Conservation (phyloP, 2,888 invertebrate species). For the Sphaeridia pumilis region DNA sequence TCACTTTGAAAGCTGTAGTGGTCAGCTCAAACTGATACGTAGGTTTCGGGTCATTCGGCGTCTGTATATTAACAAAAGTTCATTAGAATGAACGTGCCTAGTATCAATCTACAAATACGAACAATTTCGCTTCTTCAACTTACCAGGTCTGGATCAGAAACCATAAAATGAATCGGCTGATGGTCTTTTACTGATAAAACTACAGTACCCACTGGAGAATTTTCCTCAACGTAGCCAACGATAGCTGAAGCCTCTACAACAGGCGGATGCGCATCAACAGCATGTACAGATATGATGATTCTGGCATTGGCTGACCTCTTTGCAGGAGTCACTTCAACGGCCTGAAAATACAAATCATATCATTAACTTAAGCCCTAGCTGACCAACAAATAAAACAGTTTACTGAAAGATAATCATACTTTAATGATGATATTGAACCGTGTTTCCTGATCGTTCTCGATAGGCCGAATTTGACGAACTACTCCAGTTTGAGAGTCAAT, state of each 20-base stretch:
- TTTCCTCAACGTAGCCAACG: slow-evolving; percentile 72
- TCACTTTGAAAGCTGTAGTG: slow-evolving; percentile 67
- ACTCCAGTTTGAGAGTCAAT: slow-evolving; percentile 69
- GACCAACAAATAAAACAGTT: neutral
- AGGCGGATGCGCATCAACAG: slow-evolving; percentile 76
- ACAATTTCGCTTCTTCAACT: slow-evolving; percentile 37
- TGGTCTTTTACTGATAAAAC: slow-evolving; percentile 53
- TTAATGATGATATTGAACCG: slow-evolving; percentile 72
- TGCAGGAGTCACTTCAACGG: slow-evolving; percentile 68
- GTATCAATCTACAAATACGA: neutral
- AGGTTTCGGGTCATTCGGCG: slow-evolving; percentile 65
- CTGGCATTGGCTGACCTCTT: slow-evolving; percentile 72
- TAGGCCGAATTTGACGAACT: slow-evolving; percentile 64
- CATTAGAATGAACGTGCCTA: neutral
- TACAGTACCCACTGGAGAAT: slow-evolving; percentile 69
- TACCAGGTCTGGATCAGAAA: slow-evolving; percentile 76
- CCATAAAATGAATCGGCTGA: slow-evolving; percentile 57
- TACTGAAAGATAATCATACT: slow-evolving; percentile 42
- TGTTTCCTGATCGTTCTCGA: slow-evolving; percentile 59
- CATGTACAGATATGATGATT: slow-evolving; percentile 65
- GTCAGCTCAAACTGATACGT: slow-evolving; percentile 72
- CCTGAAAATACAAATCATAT: slow-evolving; percentile 43
- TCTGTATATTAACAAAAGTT: slow-evolving; percentile 45
- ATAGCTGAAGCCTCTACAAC: slow-evolving; percentile 57
- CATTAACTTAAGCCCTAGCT: neutral